phyloP scores from a whole-genome alignment of 2,888 invertebrate species.

The Caenorhabditis sp. region DNA sequence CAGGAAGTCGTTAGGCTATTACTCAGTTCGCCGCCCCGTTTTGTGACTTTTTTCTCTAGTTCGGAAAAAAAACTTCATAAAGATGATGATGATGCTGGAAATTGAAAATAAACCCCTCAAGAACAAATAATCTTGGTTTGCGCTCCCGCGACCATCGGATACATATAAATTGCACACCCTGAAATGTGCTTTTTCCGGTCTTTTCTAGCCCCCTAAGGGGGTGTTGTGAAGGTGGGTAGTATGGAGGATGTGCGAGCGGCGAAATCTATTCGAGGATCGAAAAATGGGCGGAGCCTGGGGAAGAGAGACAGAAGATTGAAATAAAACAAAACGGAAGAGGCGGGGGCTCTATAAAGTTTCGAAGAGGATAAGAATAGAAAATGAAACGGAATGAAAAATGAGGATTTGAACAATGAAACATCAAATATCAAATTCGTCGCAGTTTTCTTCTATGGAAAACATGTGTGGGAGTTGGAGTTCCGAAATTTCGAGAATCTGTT shows the following conservation, averaged over 20 bases:
- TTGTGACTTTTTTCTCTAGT: slow-evolving; percentile 1
- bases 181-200: slow-evolving; percentile 33
- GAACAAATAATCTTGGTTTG: neutral
- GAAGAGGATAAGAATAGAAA: neutral
- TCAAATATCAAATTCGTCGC: neutral
- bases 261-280: neutral
- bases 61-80: neutral
- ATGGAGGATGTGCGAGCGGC: slow-evolving; percentile 2
- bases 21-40: neutral
- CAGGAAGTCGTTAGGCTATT: slow-evolving; percentile 42
- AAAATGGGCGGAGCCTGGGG: slow-evolving; percentile 24
- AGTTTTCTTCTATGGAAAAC: neutral
- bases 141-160: neutral
- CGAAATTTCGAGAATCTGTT: too few relatives aligned
- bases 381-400: neutral
- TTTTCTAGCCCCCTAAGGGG: neutral
- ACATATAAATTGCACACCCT: slow-evolving; percentile 22
- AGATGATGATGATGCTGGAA: neutral
- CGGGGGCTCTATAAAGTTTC: neutral
- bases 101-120: neutral
- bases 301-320: too few relatives aligned
- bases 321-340: neutral
- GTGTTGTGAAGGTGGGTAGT: neutral
- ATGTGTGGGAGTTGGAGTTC: too few relatives aligned
- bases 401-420: neutral